A percentile compares a stretch with the other conserved stretches of the same genome.
phyloP scores from a whole-genome alignment of 2,888 invertebrate genomes.

The Endotricha flammealis region DNA sequence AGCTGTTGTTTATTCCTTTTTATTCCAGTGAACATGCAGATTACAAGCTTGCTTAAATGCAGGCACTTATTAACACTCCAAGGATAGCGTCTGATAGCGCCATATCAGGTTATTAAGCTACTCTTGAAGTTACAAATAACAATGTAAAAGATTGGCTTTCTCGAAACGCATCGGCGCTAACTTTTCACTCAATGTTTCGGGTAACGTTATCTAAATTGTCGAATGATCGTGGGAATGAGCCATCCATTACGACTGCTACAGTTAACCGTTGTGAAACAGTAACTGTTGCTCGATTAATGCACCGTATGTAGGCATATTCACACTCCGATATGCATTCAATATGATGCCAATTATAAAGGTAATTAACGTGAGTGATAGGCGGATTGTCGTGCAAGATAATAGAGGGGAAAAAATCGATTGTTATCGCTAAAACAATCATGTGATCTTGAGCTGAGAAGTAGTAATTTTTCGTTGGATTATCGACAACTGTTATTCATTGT shows the following conservation, averaged over 20 bases:
- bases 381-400: slow-evolving; percentile 7
- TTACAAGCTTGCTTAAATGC: no score
- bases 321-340: slow-evolving; percentile 20
- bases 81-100: no score
- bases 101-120: no score
- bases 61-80: no score
- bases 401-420: slow-evolving; percentile 4
- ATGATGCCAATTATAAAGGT: slow-evolving; percentile 7
- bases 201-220: slow-evolving; percentile 37
- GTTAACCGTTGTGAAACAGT: slow-evolving; percentile 21
- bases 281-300: slow-evolving; percentile 29
- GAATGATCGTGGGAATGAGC: slow-evolving; percentile 35
- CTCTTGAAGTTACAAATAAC: no score
- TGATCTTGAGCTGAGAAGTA: slow-evolving; percentile 6
- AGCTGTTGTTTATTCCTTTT: no score
- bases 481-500: not conserved
- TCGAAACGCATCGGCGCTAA: not conserved
- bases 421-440: slow-evolving; percentile 4
- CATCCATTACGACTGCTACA: slow-evolving; percentile 31
- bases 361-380: slow-evolving; percentile 6
- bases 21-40: no score
- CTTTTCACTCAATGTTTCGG: slow-evolving; percentile 22
- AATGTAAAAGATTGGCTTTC: no score
- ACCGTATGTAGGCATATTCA: slow-evolving; percentile 15
- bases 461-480: slow-evolving; percentile 5